Base-by-base conservation (phyloP, 2,888 invertebrate species). In the Agrypnus murinus region DNA sequence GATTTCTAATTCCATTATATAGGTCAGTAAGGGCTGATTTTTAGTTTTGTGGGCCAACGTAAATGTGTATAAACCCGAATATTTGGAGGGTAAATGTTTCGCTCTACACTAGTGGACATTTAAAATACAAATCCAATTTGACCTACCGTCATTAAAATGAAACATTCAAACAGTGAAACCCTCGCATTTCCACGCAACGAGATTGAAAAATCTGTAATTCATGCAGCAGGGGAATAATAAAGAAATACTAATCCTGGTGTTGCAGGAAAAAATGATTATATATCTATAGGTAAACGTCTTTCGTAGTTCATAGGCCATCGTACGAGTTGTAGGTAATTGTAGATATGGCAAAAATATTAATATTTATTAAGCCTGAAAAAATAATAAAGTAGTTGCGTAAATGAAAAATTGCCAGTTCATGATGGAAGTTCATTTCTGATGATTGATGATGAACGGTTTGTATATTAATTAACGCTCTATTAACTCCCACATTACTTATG, bases 161-260 rank as follows among this genome's bases (percentile, higher is more conserved):
- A 75, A 75, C 70, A 75, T 75, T 74, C 72, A 75, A 69, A 66
- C 40, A 6, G 12, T 64, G 45, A 53, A 17, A 57, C 69, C 32
- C 45, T 64, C 43, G 63, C 46, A 57, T 50, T 59, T 63, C 57
- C 53, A 50, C 67, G 63, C 53, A 57, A 19, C 68, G 17, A 69
- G 72, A 75, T 75, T 75, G 74, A 71, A 73, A 71, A 65, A 74
- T 75, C 48, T 69, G 72, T 72, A 74, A 75, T 75, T 75, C 65
- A 75, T 74, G 69, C 53, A 66, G 55, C 71, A 25, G 48, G 62
- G 70, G 65, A 63, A 57, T 50, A 67, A 36, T 60, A 70, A 65
- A 57, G 69, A 63, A 65, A 57, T 55, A 67, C 43, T 60, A 65
- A 60, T 65, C 46, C 70, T 14, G 25, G n/a, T n/a, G n/a, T 19